Base-by-base conservation (phyloP, 1,140 invertebrate genomes). In the Drosophila grimshawi region DNA sequence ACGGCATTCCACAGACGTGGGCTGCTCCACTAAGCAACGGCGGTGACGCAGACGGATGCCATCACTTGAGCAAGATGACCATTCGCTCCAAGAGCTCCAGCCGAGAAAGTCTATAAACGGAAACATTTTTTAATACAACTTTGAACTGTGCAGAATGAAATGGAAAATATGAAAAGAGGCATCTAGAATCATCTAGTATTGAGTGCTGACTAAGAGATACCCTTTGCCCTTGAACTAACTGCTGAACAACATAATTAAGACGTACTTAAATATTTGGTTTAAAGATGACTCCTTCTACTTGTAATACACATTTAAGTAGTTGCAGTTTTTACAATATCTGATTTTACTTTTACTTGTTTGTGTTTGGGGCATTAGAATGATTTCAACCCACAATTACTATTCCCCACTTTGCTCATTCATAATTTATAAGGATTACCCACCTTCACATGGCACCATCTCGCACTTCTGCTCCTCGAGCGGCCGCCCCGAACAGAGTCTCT, bases 81-180 rank as follows among this genome's bases (percentile, higher is more conserved):
- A 97, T 33, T 92, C 92, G 1, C 94, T 94, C 96, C 96, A 97
- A 0, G 93, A 91, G 11, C 95, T 93, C 94, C 94, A 94, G 27
- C 94, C 94, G 35, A 93, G 79, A 56, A 94, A 91, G 76, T 94
- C 94, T 94, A 19, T 6, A 3, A 43, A 3, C 0, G 4, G 5
- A 60, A 71, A n/a, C 10, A 53, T 19, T 19, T 19, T 19, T 19
- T 19, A 19, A 19, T 19, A 19, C 19, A 19, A 19, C 19, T 19
- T 19, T 19, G 19, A 19, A 19, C 0, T 19, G 19, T 19, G 19
- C 19, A 19, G 19, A 19, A 19, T 19, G 19, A 19, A 1, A 1
- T 19, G 19, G 19, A 19, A 19, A 19, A 19, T 19, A 19, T 19
- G 19, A 19, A 19, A 19, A 19, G 19, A n/a, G n/a, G n/a, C n/a